Evolutionary conservation across 2,113 vertebrate species (phyloP).

Genomic region (Catagonus wagneri): DNA sequence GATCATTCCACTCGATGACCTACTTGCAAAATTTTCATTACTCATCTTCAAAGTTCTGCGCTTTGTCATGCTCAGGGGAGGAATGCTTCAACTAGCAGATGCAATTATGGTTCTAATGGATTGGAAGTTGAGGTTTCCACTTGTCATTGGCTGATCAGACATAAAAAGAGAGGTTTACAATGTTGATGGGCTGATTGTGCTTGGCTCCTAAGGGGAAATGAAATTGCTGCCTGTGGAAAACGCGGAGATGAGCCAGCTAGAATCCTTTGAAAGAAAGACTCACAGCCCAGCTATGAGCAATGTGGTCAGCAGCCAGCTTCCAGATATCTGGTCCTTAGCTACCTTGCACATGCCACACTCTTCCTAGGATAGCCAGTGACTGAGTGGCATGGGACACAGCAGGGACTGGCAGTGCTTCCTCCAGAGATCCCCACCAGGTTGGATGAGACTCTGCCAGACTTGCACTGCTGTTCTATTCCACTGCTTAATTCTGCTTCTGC

Average conservation of each 20-base stretch:
- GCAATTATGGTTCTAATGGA: not conserved
- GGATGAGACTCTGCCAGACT: not conserved
- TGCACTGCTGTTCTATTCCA: not conserved
- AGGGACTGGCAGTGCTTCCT: fast-evolving
- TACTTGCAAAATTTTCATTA: not conserved
- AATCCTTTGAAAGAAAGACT: not conserved
- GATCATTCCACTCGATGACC: not conserved
- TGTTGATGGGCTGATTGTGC: not conserved
- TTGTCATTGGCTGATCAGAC: not conserved
- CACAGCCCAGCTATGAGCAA: no score
- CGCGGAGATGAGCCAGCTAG: not conserved
- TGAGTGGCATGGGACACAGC: not conserved
- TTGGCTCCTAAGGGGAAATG: not conserved
- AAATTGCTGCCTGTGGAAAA: not conserved
- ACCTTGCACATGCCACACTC: not conserved
- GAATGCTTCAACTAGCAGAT: not conserved
- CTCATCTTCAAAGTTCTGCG: not conserved
- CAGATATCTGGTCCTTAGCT: not conserved
- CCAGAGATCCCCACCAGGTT: not conserved
- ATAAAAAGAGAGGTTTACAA: not conserved
- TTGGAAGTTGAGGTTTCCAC: not conserved
- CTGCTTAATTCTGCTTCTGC: not conserved
- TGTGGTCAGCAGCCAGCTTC: not conserved
- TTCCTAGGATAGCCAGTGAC: not conserved
- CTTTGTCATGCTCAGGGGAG: not conserved